Conservation (phyloP, 2,888 invertebrate genomes). For the Cryptocephalus primarius region DNA sequence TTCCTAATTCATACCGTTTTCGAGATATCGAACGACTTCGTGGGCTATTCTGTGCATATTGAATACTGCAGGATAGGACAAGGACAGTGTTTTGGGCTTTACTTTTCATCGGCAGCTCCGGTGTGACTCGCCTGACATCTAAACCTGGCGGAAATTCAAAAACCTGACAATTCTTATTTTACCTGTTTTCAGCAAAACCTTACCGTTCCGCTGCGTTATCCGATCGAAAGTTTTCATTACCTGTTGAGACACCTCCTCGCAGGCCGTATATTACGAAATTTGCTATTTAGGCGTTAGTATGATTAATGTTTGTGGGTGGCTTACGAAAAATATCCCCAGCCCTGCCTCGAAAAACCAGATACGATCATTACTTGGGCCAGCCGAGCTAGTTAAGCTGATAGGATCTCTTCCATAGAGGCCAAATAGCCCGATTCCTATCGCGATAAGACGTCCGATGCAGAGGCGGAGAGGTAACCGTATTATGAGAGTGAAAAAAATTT, state of each 20-base stretch:
- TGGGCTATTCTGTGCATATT: too few species aligned
- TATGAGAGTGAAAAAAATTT: not conserved
- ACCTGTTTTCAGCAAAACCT: too few species aligned
- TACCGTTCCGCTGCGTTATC: too few species aligned
- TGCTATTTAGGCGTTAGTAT: conserved; percentile 2
- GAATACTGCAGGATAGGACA: too few species aligned
- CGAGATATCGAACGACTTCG: too few species aligned
- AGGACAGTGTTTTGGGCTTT: too few species aligned
- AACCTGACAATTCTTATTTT: too few species aligned
- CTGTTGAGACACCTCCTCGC: not conserved
- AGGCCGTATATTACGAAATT: not conserved
- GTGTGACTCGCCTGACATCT: too few species aligned
- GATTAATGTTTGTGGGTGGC: conserved; percentile 1
- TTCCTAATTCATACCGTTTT: too few species aligned
- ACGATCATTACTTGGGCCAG: conserved; percentile 40
- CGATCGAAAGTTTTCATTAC: not conserved
- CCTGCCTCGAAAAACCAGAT: not conserved
- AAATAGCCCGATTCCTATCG: conserved; percentile 37
- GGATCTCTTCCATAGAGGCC: conserved; percentile 41
- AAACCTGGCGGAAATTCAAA: too few species aligned
- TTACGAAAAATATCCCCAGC: conserved; percentile 1
- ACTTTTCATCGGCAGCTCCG: too few species aligned
- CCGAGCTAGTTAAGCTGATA: conserved; percentile 47
- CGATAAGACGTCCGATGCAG: conserved; percentile 26
- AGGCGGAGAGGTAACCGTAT: conserved; percentile 15